phyloP scores from a whole-genome alignment of 2,888 invertebrate genomes.

The Ernsta delagoae region DNA sequence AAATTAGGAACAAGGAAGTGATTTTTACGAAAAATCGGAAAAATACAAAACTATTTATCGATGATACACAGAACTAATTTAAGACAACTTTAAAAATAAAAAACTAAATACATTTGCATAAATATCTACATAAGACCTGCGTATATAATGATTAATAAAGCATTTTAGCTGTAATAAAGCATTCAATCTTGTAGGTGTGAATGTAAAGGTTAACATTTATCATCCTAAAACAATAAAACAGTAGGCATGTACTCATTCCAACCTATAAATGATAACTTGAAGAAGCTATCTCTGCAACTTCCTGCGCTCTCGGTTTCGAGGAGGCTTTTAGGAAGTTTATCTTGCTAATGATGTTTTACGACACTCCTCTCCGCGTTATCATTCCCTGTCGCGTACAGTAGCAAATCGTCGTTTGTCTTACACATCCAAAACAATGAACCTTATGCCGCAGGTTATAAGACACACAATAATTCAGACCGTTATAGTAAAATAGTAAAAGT shows the following conservation, averaged over 20 bases:
- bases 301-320: constrained; percentile 64
- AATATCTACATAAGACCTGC: too few species aligned
- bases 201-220: constrained; percentile 37
- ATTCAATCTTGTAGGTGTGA: constrained; percentile 55
- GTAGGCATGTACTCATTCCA: constrained; percentile 1
- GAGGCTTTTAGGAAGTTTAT: constrained; percentile 75
- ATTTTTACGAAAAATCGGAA: too few species aligned
- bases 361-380: constrained; percentile 72
- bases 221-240: constrained; percentile 3
- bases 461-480: not conserved
- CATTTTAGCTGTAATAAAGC: too few species aligned
- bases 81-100: too few species aligned
- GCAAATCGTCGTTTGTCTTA: constrained; percentile 57
- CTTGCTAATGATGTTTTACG: constrained; percentile 84
- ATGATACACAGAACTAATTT: too few species aligned
- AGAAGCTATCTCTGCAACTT: constrained; percentile 57
- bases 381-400: constrained; percentile 73
- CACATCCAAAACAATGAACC: constrained; percentile 47
- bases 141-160: too few species aligned
- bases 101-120: too few species aligned
- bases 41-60: too few species aligned
- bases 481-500: constrained; percentile 50
- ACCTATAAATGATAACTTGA: constrained; percentile 4
- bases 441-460: constrained; percentile 43
- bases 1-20: too few species aligned